Evolutionary conservation across 1,140 invertebrate species (phyloP), one percentile per base, ranked within the genome.

Genomic region (Drosophila sucinea): DNA sequence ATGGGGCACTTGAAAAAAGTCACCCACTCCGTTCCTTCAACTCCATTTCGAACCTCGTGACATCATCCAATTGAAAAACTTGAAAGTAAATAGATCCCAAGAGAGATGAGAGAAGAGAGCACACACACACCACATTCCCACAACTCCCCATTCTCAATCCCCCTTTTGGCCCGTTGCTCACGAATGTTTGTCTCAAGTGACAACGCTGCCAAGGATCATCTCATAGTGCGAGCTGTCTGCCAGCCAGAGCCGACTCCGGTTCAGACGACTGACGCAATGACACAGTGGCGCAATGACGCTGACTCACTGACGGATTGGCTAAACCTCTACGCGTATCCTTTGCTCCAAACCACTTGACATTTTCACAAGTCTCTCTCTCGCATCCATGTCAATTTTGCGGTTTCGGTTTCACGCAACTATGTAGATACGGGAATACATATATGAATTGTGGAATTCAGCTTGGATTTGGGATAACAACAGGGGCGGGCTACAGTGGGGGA

Each of bases 41-140:
- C 33, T 30, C 27, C 33, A 11, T 29, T 57, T 76, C 62, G 58
- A 40, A 57, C 35, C 55, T 79, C 68, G 83, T 89, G 83, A 87
- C 84, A 84, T 87, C 84, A 87, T 89, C 84, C 83, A 89, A 89
- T 87, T 89, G 41, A 89, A 67, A 87, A 89, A 87, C 84, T 87
- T 87, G 84, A 87, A 87, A 87, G 84, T 89, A 87, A 87, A 87
- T 87, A 87, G 84, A 87, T 87, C 84, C 84, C 84, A 66, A 87
- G 84, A 80, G 77, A 87, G 80, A 87, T 66, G 76, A 70, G 79
- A 67, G 51, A 56, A 63, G 71, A 56, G 54, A 11, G 58, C 67
- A 35, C 72, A 63, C 47, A 17, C 17, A 17, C 17, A 17, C 17
- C 17, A 17, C 74, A 77, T 77, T 40, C 62, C 41, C 55, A 71